Conservation (phyloP, 2,888 invertebrate species). For the Drosophila putrida region DNA sequence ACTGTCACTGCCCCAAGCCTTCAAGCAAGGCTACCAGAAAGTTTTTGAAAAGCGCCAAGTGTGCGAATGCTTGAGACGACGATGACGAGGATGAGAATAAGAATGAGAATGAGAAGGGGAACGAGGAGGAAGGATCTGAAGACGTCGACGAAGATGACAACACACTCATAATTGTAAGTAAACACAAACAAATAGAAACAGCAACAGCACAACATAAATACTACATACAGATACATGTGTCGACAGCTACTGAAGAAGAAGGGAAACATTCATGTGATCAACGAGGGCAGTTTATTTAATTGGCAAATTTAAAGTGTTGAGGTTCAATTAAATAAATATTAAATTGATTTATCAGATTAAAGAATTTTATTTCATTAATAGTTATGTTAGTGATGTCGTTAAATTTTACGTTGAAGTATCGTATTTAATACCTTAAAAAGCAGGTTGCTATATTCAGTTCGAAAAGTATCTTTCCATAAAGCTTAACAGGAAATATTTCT, state of each 20-base stretch:
- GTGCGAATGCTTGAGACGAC: constrained; percentile 75
- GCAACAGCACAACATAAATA: constrained; percentile 6
- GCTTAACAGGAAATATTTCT: too few species aligned
- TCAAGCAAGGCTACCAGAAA: constrained; percentile 53
- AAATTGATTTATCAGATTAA: not conserved
- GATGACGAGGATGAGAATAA: constrained; percentile 14
- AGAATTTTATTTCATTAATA: too few species aligned
- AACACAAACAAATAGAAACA: constrained; percentile 62
- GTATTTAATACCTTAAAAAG: too few species aligned
- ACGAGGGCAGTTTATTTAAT: constrained; percentile 28
- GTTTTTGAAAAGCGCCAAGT: constrained; percentile 67
- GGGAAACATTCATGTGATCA: constrained; percentile 3
- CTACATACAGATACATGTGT: constrained; percentile 1
- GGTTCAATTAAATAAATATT: not conserved
- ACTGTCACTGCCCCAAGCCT: constrained; percentile 22
- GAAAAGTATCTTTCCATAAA: too few species aligned
- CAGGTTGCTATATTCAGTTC: too few species aligned
- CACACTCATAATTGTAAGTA: constrained; percentile 81
- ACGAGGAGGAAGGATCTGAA: not conserved
- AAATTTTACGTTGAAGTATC: too few species aligned
- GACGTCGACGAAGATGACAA: constrained; percentile 66
- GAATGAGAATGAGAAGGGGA: not conserved
- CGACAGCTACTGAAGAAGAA: constrained; percentile 3
- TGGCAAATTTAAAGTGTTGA: not conserved
- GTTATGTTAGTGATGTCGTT: too few species aligned